Evolutionary conservation across 2,797 vertebrate species (phyloP), one percentile per base, ranked within the genome.

Genomic region (Apodemus agrarius): DNA sequence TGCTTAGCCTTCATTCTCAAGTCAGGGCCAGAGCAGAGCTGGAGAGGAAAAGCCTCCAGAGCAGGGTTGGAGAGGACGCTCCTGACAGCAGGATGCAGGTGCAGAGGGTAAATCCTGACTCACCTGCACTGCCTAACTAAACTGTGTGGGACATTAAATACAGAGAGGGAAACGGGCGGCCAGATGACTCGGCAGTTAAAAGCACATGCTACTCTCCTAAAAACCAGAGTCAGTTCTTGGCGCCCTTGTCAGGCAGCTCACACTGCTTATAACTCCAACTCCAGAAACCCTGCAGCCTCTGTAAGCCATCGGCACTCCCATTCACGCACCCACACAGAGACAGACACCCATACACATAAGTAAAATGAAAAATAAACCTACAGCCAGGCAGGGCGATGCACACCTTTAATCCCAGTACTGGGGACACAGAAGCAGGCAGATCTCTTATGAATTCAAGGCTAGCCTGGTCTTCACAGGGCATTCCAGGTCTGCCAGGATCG

Each of bases 1-100:
- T 37, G 54, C n/a, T 76, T 7, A 83, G 37, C 26, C n/a, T 3
- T 34, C 0, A 0, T 1, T 81, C 43, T 43, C 3, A 14, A 54
- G 34, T 54, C 21, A 67, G 40, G 31, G 40, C 59, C 67, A 49
- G n/a, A 17, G 7, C 0, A 78, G 46, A 74, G 85, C 65, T 10
- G 13, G 46, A 34, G 29, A 95, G 34, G 76, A 54, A 43, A 16
- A 84, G 16, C 17, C 74, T 17, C 40, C 24, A 76, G 24, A 21
- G 34, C 49, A 34, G 74, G 52, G 52, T 21, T 40, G 21, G 26
- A 65, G 37, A 85, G 49, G 74, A 40, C 6, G 24, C 4, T 63
- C 31, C 75, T 87, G 81, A 72, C 54, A 75, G 31, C 4, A 2
- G 37, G 16, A 34, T 2, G 19, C 31, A 75, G 54, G 69, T 3